Evolutionary conservation across 2,888 invertebrate genomes (phyloP).

Genomic region (Campaea margaritaria): DNA sequence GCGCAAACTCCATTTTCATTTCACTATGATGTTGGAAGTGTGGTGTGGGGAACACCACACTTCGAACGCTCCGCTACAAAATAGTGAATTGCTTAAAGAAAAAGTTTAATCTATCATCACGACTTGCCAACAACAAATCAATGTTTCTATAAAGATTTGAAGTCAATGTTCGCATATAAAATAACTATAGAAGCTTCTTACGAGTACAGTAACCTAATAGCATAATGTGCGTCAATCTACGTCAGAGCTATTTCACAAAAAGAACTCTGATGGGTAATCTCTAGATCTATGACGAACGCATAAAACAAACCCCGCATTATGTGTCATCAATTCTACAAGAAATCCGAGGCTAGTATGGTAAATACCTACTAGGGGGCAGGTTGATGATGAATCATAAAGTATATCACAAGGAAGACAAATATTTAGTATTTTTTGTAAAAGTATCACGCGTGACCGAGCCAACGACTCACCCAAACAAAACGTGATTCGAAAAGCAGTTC

Average conservation of each 20-base stretch:
- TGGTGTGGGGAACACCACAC: no score
- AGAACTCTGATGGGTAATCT: neutral
- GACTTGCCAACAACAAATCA: no score
- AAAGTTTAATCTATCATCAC: no score
- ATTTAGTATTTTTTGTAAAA: no score
- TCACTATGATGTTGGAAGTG: no score
- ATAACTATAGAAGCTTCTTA: neutral
- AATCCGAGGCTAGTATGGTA: constrained; percentile 18
- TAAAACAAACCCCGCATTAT: constrained; percentile 9
- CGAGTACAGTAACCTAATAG: neutral
- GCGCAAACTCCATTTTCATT: no score
- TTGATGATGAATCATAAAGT: constrained; percentile 15
- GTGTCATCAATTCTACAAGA: constrained; percentile 17
- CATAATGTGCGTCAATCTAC: constrained; percentile 12
- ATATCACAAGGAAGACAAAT: neutral
- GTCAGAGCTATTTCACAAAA: constrained; percentile 11
- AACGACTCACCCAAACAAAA: neutral
- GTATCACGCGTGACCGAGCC: no score
- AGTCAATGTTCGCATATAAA: neutral
- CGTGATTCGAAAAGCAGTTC: neutral
- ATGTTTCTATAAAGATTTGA: neutral
- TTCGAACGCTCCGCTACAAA: no score
- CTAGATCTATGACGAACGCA: neutral
- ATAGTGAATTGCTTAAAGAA: no score
- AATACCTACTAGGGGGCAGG: constrained; percentile 3